Evolutionary conservation across 2,113 vertebrate species (phyloP).

Genomic region (Hyla sarda): DNA sequence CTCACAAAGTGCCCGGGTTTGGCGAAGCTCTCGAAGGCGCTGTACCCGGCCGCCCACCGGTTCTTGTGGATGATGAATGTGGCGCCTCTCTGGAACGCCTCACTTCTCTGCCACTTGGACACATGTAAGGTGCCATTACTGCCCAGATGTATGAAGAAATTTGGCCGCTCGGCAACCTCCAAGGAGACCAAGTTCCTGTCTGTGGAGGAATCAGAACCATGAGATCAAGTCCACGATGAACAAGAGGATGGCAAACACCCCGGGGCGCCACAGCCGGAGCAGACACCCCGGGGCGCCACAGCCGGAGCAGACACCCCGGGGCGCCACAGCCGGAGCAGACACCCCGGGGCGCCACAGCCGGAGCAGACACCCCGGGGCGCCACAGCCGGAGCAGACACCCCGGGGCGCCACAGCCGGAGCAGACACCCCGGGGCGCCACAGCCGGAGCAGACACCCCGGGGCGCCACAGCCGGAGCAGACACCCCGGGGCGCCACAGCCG

Average conservation of each 20-base stretch:
- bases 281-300: too few relatives aligned
- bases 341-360: too few relatives aligned
- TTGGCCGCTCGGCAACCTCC: slow-evolving; percentile 87
- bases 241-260: neutral
- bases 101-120: slow-evolving; percentile 81
- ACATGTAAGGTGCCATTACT: slow-evolving; percentile 77
- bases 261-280: too few relatives aligned
- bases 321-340: too few relatives aligned
- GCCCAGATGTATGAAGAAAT: slow-evolving; percentile 83
- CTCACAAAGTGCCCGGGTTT: slow-evolving; percentile 86
- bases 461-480: too few relatives aligned
- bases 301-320: too few relatives aligned
- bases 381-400: too few relatives aligned
- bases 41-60: slow-evolving; percentile 83
- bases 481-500: too few relatives aligned
- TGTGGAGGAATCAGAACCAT: slow-evolving; percentile 65
- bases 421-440: too few relatives aligned
- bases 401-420: too few relatives aligned
- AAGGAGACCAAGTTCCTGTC: slow-evolving; percentile 87
- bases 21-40: slow-evolving; percentile 87
- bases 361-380: too few relatives aligned
- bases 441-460: too few relatives aligned
- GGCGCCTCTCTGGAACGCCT: slow-evolving; percentile 81
- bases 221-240: neutral
- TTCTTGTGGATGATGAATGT: slow-evolving; percentile 88